Evolutionary conservation across 2,113 vertebrate genomes (phyloP).

Genomic region (Thryonomys swinderianus): DNA sequence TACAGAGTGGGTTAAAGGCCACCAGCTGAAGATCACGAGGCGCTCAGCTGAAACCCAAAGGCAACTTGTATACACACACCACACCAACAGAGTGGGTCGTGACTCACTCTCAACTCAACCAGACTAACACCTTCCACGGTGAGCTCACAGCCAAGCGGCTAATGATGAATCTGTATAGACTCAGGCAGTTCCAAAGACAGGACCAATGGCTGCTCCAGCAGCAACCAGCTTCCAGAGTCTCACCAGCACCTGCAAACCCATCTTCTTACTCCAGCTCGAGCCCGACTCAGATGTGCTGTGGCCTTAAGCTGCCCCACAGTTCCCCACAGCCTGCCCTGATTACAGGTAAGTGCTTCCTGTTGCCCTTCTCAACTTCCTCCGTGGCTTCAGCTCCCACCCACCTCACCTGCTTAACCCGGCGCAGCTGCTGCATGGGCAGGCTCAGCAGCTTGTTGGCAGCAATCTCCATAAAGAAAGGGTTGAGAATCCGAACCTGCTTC

Average conservation of each 20-base stretch:
- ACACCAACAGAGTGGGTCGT: not conserved
- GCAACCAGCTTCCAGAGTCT: not conserved
- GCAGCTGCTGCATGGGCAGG: constrained; percentile 86
- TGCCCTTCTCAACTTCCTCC: not conserved
- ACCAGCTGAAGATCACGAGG: not conserved
- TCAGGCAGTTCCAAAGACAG: not conserved
- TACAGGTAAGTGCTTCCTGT: not conserved
- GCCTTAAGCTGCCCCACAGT: not conserved
- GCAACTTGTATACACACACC: not conserved
- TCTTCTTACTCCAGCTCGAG: not conserved
- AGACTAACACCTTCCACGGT: not conserved
- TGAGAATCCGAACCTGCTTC: constrained; percentile 91
- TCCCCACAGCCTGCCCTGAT: not conserved
- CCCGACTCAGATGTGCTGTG: not conserved
- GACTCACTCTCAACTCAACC: not conserved
- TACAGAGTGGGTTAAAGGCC: not conserved
- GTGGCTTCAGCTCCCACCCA: not conserved
- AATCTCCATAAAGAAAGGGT: constrained; percentile 93
- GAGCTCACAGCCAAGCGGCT: not conserved
- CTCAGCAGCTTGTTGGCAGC: constrained; percentile 92
- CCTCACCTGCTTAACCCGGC: constrained; percentile 90
- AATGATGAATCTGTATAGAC: not conserved
- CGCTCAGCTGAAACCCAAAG: not conserved
- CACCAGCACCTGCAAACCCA: not conserved
- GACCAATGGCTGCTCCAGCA: not conserved